Evolutionary conservation across 2,113 vertebrate species (phyloP), one percentile per base, ranked within the genome.

Genomic region (Antigone vipio): DNA sequence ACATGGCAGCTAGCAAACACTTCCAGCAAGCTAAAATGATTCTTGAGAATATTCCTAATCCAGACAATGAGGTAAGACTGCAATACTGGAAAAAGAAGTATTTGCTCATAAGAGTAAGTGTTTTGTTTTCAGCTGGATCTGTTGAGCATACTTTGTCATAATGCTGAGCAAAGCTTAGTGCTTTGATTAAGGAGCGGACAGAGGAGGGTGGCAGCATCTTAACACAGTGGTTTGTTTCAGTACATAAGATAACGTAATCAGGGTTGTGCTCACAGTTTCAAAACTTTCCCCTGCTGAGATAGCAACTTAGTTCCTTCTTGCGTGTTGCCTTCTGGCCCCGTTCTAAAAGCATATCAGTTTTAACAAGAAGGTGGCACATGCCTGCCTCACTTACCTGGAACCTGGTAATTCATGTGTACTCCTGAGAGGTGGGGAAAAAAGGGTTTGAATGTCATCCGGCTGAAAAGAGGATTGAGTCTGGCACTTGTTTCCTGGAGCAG

Each of bases 11-110:
- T 94, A 99, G 99, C 96, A 99, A 99, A 98, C 99, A 99, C 96
- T 99, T 99, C 97, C 99, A 99, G 96, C 99, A 99, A 97, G 99
- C 99, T 62, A 99, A 99, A 96, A 99, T 99, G 98, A 99, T 99
- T 96, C 94, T 99, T 97, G 99, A 99, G 97, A 99, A 99, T 93
- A 98, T 99, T 80, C 98, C 99, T 8, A 99, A 98, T 93, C 99
- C 99, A 50, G 99, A 99, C 93, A 97, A 98, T 6, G 99, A 99
- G 99, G 99, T 99, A 91, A 98, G 98, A 64, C 49, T 79, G 66
- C 71, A 89, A 55, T 68, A 71, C 8, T 40, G 30, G 9, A 15
- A 87, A 86, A 53, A 35, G 4, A 11, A 45, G 16, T 76, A 60
- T n/a, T 63, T 93, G 38, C 12, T 85, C 0, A 0, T 60, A 59